Percentiles rank a stretch among this genome's conserved stretches.
Evolutionary conservation across 2,888 invertebrate species (phyloP).

Genomic region (Dorcus parallelipipedus): DNA sequence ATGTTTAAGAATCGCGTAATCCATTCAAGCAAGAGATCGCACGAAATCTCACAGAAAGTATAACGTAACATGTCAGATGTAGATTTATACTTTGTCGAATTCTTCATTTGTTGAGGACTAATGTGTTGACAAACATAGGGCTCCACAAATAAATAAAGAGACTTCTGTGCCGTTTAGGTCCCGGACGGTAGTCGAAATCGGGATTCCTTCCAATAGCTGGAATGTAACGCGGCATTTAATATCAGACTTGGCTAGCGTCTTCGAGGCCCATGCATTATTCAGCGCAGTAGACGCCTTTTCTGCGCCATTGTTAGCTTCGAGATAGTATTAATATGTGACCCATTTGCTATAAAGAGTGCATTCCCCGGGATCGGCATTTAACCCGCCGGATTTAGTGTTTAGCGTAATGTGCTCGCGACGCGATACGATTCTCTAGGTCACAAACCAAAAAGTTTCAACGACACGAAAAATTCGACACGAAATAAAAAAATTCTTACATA

Average conservation of each 20-base stretch:
- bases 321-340: conserved; percentile 23
- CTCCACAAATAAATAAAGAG: too few relatives aligned
- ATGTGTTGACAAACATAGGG: too few relatives aligned
- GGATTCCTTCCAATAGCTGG: conserved; percentile 22
- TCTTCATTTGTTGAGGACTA: too few relatives aligned
- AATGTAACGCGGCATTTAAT: conserved; percentile 28
- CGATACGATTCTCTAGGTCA: background rate
- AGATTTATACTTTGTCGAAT: too few relatives aligned
- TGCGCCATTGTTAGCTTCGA: conserved; percentile 21
- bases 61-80: too few relatives aligned
- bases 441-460: background rate
- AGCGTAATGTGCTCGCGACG: background rate
- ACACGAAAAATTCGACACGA: too few relatives aligned
- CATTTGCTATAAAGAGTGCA: conserved; percentile 16
- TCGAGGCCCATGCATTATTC: conserved; percentile 27
- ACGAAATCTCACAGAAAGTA: too few relatives aligned
- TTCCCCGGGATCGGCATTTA: background rate
- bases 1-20: too few relatives aligned
- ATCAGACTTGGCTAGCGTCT: conserved; percentile 26
- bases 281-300: conserved; percentile 18
- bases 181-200: conserved; percentile 12
- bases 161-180: conserved; percentile 7
- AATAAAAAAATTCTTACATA: too few relatives aligned
- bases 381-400: conserved; percentile 4
- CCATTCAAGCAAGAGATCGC: too few relatives aligned